Evolutionary conservation across 2,113 vertebrate species (phyloP), one percentile per base, ranked within the genome.

Genomic region (Boulengeromyrus knoepffleri): DNA sequence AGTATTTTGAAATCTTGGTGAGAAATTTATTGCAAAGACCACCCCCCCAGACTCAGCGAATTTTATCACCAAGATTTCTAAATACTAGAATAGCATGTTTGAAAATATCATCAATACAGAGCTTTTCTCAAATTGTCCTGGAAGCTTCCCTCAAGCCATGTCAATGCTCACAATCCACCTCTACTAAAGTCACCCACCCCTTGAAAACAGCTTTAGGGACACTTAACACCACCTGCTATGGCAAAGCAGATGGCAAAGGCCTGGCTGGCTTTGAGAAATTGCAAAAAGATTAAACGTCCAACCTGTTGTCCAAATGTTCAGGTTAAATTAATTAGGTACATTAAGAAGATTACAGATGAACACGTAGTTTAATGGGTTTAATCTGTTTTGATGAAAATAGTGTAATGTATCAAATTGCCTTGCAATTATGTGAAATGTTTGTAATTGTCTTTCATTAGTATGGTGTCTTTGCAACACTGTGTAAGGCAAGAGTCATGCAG

Each of bases 191-290:
- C 84, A 86, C 49, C 47, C 84, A 50, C 45, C n/a, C 45, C 84
- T 31, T n/a, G 21, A 53, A 89, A 31, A 66, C 47, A 9, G 91
- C 91, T 89, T 52, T 80, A 10, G 46, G 45, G 46, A 80, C 66
- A 49, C 50, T 84, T 92, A 80, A 92, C 58, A 56, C 84, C 93
- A 92, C 90, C 90, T 92, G 92, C 90, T 90, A 36, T 31, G 88
- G 91, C 45, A 66, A 27, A 93, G 90, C 91, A 92, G 89, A 89
- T 91, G 91, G 89, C 85, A 91, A 90, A 90, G 88, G 90, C 90
- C 56, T 91, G 90, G 88, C 89, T 52, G 7, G 62, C 92, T 86
- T 90, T 90, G 90, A 87, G 90, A 91, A 93, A 90, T 89, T 88
- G 90, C 88, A 89, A 92, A 89, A 92, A 92, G 58, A 92, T 90